Conservation (phyloP, 2,113 vertebrate species). For the Carollia perspicillata region DNA sequence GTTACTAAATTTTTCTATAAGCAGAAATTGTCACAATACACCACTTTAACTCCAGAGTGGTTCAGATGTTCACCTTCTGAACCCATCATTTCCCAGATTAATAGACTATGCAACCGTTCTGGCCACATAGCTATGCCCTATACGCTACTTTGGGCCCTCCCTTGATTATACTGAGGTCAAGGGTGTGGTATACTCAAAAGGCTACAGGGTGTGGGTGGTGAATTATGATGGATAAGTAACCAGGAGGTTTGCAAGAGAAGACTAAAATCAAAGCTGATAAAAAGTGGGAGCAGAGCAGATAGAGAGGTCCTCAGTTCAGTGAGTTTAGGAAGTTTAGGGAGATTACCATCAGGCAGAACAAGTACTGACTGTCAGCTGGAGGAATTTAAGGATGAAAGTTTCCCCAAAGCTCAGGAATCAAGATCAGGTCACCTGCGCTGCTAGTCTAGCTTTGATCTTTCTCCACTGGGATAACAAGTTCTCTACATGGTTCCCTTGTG, state of each 20-base stretch:
- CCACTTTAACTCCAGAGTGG: background rate
- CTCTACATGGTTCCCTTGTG: background rate
- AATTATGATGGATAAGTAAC: constrained; percentile 15
- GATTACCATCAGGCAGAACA: background rate
- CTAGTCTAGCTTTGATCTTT: background rate
- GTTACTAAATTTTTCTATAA: background rate
- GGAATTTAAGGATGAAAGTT: background rate
- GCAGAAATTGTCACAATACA: background rate
- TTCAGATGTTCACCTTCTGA: background rate
- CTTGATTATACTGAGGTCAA: background rate
- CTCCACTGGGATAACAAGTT: background rate
- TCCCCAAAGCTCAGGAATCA: background rate
- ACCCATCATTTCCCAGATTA: background rate
- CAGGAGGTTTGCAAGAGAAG: background rate
- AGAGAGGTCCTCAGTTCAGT: background rate
- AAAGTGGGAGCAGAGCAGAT: background rate
- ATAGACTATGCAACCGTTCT: background rate
- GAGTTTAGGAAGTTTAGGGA: background rate
- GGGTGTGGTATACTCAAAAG: background rate
- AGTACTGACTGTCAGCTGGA: background rate
- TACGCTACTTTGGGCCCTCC: background rate
- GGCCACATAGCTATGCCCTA: background rate
- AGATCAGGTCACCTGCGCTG: background rate
- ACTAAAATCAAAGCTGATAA: background rate
- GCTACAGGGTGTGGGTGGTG: background rate